These are phyloP conservation scores for Gopherus flavomarginatus DNA, from an alignment of 2,113 vertebrate genomes.

Conservation along the genomic window DNA sequence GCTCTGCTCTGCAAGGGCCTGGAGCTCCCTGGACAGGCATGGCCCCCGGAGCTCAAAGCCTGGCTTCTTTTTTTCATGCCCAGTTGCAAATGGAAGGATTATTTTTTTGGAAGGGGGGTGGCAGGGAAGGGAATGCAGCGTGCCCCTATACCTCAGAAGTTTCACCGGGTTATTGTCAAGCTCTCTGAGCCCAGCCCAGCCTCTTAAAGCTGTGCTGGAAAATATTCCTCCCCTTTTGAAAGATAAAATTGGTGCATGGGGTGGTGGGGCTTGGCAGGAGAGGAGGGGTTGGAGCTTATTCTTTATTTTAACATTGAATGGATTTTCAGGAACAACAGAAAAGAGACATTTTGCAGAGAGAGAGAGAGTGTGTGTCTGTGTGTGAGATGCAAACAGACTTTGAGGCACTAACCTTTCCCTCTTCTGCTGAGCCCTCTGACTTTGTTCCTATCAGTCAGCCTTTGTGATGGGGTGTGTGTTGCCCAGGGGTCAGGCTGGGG, in stretches of 20 bases:
- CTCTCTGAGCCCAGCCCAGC: too few relatives aligned
- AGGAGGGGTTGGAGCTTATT: not conserved
- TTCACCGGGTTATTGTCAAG: not conserved
- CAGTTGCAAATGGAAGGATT: too few relatives aligned
- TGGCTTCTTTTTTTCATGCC: not conserved
- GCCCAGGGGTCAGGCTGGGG: not conserved
- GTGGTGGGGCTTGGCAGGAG: too few relatives aligned
- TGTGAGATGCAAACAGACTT: not conserved
- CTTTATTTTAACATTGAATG: not conserved
- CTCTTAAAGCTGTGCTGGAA: not conserved
- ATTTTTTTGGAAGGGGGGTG: too few relatives aligned
- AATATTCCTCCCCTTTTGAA: not conserved
- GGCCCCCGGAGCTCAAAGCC: too few relatives aligned
- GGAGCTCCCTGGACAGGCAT: too few relatives aligned
- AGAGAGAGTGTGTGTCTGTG: too few relatives aligned
- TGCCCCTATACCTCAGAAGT: not conserved
- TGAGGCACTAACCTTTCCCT: not conserved
- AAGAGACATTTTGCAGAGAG: too few relatives aligned
- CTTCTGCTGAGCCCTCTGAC: not conserved
- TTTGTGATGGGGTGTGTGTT: not conserved
- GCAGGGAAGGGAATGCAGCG: not conserved
- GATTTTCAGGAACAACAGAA: not conserved
- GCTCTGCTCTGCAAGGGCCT: too few relatives aligned
- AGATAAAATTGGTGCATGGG: not conserved
- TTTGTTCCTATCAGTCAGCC: not conserved